A percentile compares a stretch with the other conserved stretches of the same genome.
Conservation (phyloP, 2,888 invertebrate genomes). For the Anorthoa munda region DNA sequence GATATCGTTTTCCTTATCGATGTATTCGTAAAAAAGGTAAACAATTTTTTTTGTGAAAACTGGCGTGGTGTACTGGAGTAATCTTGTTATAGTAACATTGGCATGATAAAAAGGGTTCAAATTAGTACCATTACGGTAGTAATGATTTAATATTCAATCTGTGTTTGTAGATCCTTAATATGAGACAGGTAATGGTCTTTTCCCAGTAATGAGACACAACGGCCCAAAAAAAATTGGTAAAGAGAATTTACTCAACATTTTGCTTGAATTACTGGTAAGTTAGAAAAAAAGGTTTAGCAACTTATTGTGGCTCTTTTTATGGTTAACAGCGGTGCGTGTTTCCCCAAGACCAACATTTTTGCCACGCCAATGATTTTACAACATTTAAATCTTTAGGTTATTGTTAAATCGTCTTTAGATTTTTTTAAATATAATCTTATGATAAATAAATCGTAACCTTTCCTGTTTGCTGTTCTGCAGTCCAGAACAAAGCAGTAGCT, state of each 20-base stretch:
- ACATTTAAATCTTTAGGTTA: neutral
- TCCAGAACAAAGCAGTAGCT: too few relatives aligned
- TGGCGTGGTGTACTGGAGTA: neutral
- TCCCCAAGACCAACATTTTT: neutral
- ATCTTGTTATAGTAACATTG: neutral
- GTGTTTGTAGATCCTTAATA: neutral
- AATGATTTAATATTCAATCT: neutral
- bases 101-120: neutral
- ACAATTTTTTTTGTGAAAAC: slow-evolving; percentile 18
- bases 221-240: neutral
- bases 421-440: too few relatives aligned
- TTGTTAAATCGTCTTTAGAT: neutral
- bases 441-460: too few relatives aligned
- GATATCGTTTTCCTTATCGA: slow-evolving; percentile 35
- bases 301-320: slow-evolving; percentile 6
- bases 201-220: too few relatives aligned
- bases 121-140: neutral
- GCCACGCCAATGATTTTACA: neutral
- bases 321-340: neutral
- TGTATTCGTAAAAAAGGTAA: slow-evolving; percentile 15
- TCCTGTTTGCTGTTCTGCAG: too few relatives aligned
- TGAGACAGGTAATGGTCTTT: neutral
- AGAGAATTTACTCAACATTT: neutral
- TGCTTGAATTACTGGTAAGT: neutral
- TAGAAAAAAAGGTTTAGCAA: neutral